phyloP scores from a whole-genome alignment of 2,888 invertebrate species.

The Tuberolachnus salignus region DNA sequence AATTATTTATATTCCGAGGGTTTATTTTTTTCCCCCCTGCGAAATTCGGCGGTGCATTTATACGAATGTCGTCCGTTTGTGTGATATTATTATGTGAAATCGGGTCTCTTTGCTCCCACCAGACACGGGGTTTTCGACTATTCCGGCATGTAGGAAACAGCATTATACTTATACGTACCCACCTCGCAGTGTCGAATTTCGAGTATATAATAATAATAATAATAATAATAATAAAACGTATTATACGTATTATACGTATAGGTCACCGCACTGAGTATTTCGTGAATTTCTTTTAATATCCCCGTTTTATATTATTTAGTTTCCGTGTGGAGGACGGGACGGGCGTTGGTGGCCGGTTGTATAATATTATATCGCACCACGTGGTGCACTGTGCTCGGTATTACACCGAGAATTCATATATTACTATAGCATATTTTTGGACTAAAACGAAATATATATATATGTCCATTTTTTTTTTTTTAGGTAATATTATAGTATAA shows the following conservation, averaged over 20 bases:
- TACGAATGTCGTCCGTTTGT: no score
- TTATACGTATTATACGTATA: no score
- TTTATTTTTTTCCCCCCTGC: no score
- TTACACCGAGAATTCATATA: no score
- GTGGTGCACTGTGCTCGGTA: background rate
- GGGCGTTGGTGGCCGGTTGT: no score
- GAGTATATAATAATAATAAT: no score
- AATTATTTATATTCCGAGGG: no score
- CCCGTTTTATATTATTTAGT: slow-evolving; percentile 40
- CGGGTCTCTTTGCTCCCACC: slow-evolving; percentile 12
- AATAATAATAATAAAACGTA: slow-evolving; percentile 37
- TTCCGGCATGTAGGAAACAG: background rate
- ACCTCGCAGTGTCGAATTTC: slow-evolving; percentile 29
- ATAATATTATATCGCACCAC: slow-evolving; percentile 3
- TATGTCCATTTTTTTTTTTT: no score
- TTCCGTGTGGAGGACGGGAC: background rate
- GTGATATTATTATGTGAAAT: slow-evolving; percentile 2
- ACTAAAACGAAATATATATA: no score
- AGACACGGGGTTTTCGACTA: slow-evolving; percentile 22
- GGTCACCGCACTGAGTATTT: slow-evolving; percentile 9
- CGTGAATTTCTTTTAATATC: slow-evolving; percentile 40
- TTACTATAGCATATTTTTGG: no score
- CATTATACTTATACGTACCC: background rate
- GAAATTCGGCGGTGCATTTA: no score
- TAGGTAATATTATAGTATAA: no score